Conservation (phyloP, 2,113 vertebrate species). For the Paedocypris sp. region DNA sequence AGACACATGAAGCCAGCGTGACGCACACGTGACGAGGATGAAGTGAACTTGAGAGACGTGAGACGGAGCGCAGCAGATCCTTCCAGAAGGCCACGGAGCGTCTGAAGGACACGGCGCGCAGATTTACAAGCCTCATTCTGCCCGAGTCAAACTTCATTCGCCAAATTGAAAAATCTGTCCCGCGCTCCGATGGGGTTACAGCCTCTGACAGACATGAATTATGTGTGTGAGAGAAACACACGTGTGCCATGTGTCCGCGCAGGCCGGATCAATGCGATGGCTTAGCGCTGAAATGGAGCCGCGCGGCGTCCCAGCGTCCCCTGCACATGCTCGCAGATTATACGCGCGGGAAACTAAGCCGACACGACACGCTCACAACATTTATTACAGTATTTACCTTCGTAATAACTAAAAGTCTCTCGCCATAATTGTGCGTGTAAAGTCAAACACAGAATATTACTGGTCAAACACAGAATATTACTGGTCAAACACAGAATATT, state of each 20-base stretch:
- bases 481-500: too few species aligned
- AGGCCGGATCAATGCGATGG: not conserved
- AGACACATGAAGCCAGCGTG: too few species aligned
- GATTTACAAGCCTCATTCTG: conserved; percentile 8
- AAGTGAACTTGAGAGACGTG: too few species aligned
- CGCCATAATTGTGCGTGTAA: too few species aligned
- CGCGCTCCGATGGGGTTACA: not conserved
- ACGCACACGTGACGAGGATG: too few species aligned
- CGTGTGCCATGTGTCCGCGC: not conserved
- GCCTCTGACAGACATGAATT: not conserved
- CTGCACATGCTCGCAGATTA: not conserved
- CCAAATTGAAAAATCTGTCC: not conserved
- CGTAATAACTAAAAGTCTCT: too few species aligned
- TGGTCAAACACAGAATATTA: too few species aligned
- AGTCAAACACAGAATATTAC: too few species aligned
- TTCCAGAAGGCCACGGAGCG: not conserved
- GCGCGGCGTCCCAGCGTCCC: not conserved
- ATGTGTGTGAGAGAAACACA: not conserved
- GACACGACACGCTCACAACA: too few species aligned
- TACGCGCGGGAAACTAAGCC: not conserved
- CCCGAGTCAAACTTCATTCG: not conserved
- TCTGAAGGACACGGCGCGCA: not conserved
- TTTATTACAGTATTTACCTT: too few species aligned
- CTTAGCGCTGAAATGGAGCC: conserved; percentile 5
- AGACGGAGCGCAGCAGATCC: not conserved